Evolutionary conservation across 2,797 vertebrate genomes (phyloP).

Genomic region (Enteromius thamalakanensis): DNA sequence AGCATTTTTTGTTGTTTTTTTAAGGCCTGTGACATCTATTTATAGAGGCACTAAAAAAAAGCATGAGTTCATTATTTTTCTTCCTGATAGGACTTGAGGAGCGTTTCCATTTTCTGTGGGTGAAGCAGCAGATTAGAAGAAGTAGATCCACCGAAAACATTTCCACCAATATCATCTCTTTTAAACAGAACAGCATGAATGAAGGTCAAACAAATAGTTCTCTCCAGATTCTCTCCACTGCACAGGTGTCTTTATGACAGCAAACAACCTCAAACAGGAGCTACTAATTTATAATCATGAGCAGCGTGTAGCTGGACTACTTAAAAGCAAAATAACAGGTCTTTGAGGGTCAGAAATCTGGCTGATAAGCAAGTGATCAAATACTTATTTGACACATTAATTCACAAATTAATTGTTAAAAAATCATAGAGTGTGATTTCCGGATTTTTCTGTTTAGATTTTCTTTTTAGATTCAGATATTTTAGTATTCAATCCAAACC

Average conservation of each 20-base stretch:
- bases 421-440: too few relatives aligned
- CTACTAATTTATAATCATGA: too few relatives aligned
- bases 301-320: too few relatives aligned
- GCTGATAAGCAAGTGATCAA: too few relatives aligned
- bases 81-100: constrained; percentile 53
- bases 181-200: constrained; percentile 51
- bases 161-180: constrained; percentile 46
- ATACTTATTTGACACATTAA: too few relatives aligned
- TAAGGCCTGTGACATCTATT: constrained; percentile 39
- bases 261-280: too few relatives aligned
- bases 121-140: constrained; percentile 56
- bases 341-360: too few relatives aligned
- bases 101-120: constrained; percentile 56
- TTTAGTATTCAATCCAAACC: neutral
- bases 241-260: too few relatives aligned
- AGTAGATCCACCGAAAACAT: constrained; percentile 36
- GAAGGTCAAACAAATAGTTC: constrained; percentile 19
- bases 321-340: too few relatives aligned
- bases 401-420: too few relatives aligned
- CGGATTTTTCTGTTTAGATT: too few relatives aligned
- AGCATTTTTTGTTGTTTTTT: neutral
- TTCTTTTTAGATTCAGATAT: too few relatives aligned
- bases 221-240: neutral
- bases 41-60: constrained; percentile 39
- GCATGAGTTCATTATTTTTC: constrained; percentile 38